These are phyloP conservation scores for Opisthograptis luteolata DNA, from an alignment of 2,888 invertebrate species.

Conservation along the genomic window DNA sequence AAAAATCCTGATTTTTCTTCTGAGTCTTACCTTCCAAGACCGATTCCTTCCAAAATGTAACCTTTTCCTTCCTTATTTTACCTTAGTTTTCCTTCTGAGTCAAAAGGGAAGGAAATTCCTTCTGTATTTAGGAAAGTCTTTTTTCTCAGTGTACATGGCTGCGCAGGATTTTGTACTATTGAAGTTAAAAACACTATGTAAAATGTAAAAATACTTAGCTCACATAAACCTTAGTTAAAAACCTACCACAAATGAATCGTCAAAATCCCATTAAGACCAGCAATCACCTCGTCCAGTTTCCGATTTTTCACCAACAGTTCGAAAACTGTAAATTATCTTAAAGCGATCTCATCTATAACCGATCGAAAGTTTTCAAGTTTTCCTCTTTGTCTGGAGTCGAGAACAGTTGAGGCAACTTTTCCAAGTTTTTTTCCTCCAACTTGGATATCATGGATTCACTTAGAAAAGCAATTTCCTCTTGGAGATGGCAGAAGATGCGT, in stretches of 20 bases:
- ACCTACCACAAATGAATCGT: neutral
- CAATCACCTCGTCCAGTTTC: neutral
- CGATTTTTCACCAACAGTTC: conserved; percentile 15
- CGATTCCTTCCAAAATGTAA: too few species aligned
- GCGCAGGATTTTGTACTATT: too few species aligned
- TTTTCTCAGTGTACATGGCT: too few species aligned
- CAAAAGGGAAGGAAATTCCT: too few species aligned
- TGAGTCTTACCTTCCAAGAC: too few species aligned
- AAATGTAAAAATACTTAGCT: too few species aligned
- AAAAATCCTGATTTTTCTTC: too few species aligned
- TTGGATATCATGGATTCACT: conserved; percentile 38
- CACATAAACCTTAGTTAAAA: neutral
- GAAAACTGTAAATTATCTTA: conserved; percentile 19
- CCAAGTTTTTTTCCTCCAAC: conserved; percentile 34
- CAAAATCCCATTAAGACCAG: conserved; percentile 1
- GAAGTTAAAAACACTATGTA: too few species aligned
- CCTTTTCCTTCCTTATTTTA: too few species aligned
- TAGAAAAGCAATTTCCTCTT: conserved; percentile 39
- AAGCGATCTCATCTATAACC: conserved; percentile 28
- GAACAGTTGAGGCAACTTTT: conserved; percentile 29
- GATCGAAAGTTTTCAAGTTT: conserved; percentile 23
- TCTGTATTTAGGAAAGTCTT: too few species aligned
- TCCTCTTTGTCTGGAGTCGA: conserved; percentile 31
- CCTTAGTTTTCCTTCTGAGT: too few species aligned
- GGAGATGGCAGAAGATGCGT: conserved; percentile 30